phyloP scores from a whole-genome alignment of 2,113 vertebrate species.

The Ia io region DNA sequence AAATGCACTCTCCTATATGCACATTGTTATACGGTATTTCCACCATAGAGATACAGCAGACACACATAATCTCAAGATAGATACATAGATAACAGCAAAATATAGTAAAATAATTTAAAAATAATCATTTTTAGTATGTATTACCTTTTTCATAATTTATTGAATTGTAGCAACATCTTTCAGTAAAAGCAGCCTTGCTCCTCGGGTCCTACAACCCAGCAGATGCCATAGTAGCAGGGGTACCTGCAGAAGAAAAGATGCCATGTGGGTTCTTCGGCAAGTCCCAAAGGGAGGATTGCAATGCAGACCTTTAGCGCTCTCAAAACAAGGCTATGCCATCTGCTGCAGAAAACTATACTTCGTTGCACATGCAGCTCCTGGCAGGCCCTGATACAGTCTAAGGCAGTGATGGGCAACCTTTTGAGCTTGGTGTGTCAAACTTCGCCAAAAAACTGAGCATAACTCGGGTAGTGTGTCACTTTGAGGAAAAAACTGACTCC shows the following conservation, averaged over 20 bases:
- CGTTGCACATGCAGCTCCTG: background rate
- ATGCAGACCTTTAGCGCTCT: background rate
- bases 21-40: background rate
- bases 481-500: too few species aligned
- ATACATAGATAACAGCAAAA: background rate
- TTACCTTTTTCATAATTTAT: background rate
- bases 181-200: background rate
- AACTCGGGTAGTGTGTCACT: too few species aligned
- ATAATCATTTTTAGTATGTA: background rate
- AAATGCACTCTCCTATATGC: background rate
- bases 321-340: background rate
- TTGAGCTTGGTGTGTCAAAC: too few species aligned
- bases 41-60: background rate
- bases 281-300: background rate
- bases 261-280: background rate
- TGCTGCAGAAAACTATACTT: background rate
- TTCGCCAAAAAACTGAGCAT: too few species aligned
- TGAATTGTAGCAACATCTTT: background rate
- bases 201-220: background rate
- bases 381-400: background rate
- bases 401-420: too few species aligned
- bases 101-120: background rate
- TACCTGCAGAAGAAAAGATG: background rate
- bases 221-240: background rate
- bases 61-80: background rate